Percentiles rank a stretch among this genome's conserved stretches.
Conservation (phyloP, 2,888 invertebrate genomes). For the Leptinotarsa haldemani region DNA sequence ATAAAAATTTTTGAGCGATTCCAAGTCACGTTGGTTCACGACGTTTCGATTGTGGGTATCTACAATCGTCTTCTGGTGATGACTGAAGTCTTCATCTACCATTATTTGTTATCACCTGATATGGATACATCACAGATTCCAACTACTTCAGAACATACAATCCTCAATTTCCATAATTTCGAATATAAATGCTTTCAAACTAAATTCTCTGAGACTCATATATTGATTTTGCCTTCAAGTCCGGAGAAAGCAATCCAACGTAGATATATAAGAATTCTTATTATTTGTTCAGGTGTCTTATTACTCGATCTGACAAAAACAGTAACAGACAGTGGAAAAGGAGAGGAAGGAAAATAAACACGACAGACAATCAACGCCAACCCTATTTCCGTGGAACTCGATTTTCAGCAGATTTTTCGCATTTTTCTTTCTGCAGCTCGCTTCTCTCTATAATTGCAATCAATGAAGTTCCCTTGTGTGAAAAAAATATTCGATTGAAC, state of each 20-base stretch:
- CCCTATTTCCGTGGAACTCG: conserved; percentile 46
- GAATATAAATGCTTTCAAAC: not conserved
- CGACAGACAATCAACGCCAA: conserved; percentile 48
- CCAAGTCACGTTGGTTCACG: too few species aligned
- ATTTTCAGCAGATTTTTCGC: conserved; percentile 49
- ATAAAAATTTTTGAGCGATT: too few species aligned
- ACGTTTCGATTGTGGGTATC: too few species aligned
- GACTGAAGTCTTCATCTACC: too few species aligned
- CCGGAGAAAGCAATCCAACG: conserved; percentile 33
- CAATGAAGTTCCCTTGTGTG: conserved; percentile 29
- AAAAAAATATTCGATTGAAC: conserved; percentile 23
- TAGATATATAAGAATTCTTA: conserved; percentile 39
- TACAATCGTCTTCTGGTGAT: too few species aligned
- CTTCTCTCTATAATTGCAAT: conserved; percentile 41
- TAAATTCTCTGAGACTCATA: not conserved
- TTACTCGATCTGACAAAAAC: conserved; percentile 51
- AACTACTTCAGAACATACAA: not conserved
- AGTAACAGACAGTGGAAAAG: conserved; percentile 42
- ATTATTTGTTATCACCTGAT: too few species aligned
- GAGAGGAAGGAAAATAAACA: conserved; percentile 48
- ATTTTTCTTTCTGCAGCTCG: conserved; percentile 33
- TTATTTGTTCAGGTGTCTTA: conserved; percentile 52
- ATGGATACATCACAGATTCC: not conserved
- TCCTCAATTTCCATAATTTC: not conserved
- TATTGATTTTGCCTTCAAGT: conserved; percentile 37